Evolutionary conservation across 2,888 invertebrate species (phyloP).

Genomic region (Candidula unifasciata): DNA sequence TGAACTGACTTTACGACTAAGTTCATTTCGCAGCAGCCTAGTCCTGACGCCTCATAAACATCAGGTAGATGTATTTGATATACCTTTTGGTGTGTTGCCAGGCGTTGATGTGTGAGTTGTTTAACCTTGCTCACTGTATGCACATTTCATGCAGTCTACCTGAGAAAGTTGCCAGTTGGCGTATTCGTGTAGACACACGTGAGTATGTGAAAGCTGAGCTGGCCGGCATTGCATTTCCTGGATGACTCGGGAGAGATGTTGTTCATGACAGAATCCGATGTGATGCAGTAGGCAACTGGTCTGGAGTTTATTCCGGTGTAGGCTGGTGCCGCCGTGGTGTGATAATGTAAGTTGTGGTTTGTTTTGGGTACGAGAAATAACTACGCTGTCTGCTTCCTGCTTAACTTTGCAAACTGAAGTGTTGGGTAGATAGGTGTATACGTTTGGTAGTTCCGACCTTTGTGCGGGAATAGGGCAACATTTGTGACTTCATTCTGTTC

Average conservation of each 20-base stretch:
- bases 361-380: not conserved
- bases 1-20: no score
- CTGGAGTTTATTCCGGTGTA: not conserved
- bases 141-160: constrained; percentile 3
- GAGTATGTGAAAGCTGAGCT: not conserved
- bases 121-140: not conserved
- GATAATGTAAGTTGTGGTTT: not conserved
- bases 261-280: not conserved
- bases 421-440: no score
- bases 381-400: no score
- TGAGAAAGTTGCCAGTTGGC: not conserved
- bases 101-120: not conserved
- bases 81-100: not conserved
- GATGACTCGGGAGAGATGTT: not conserved
- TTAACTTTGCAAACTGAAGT: no score
- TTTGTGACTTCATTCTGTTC: no score
- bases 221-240: no score
- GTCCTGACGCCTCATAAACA: not conserved
- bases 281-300: no score
- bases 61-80: constrained; percentile 10
- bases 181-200: not conserved
- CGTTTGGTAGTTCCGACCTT: no score
- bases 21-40: no score
- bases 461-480: no score
- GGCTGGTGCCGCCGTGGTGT: not conserved